These are phyloP conservation scores for Oligia fasciuncula DNA, from an alignment of 2,888 invertebrate species.

Conservation along the genomic window DNA sequence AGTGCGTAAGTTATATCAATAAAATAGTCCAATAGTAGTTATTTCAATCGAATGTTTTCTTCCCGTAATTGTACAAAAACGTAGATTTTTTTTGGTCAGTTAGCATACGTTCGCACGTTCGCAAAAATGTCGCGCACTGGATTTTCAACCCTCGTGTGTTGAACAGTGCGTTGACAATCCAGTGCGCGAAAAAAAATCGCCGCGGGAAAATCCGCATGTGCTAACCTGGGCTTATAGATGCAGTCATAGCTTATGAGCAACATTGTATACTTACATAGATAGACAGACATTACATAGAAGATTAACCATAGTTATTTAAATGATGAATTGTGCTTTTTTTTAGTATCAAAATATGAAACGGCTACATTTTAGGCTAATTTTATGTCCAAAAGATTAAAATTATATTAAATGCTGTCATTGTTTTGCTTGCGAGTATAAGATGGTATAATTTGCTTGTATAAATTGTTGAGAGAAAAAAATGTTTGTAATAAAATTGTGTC, in stretches of 20 bases:
- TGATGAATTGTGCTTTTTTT: slow-evolving; percentile 14
- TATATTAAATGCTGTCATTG: not conserved
- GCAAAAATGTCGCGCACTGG: not conserved
- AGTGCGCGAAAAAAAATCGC: not conserved
- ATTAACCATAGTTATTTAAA: slow-evolving; percentile 27
- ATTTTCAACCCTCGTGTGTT: not conserved
- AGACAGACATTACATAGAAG: slow-evolving; percentile 22
- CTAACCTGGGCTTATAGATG: not conserved
- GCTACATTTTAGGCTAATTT: slow-evolving; percentile 13
- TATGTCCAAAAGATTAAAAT: slow-evolving; percentile 9
- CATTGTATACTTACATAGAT: slow-evolving; percentile 11
- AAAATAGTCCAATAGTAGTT: slow-evolving; percentile 17
- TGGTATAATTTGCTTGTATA: not conserved
- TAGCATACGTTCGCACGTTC: not conserved
- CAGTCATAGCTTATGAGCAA: slow-evolving; percentile 17
- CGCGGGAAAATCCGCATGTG: too few species aligned
- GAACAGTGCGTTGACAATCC: not conserved
- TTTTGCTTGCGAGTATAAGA: not conserved
- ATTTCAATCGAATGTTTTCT: slow-evolving; percentile 7
- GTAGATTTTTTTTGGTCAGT: slow-evolving; percentile 10
- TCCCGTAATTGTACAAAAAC: slow-evolving; percentile 14
- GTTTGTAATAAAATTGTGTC: slow-evolving; percentile 27
- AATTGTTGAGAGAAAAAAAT: slow-evolving; percentile 6
- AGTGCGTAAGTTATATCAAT: slow-evolving; percentile 20
- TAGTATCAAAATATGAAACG: slow-evolving; percentile 19